These are phyloP conservation scores for Naso thynnoides DNA, from an alignment of 2,797 vertebrate species.

Conservation along the genomic window DNA sequence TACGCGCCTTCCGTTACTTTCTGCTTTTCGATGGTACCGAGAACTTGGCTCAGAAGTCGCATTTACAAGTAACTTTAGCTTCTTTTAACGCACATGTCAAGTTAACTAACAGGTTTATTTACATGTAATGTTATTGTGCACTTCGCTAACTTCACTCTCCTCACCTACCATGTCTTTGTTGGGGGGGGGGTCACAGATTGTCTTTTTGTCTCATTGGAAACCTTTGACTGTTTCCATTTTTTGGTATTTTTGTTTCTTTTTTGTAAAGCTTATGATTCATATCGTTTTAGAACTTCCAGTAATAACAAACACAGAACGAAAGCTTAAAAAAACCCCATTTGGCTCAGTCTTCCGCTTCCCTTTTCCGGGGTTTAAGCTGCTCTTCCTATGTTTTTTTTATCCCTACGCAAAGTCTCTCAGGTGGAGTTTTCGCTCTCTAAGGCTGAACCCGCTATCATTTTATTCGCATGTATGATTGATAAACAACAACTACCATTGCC, in stretches of 20 bases:
- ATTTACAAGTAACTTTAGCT: neutral
- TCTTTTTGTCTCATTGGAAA: conserved; percentile 78
- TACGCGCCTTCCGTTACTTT: neutral
- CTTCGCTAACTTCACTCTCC: conserved; percentile 34
- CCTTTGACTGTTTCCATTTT: conserved; percentile 79
- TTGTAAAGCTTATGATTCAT: conserved; percentile 89
- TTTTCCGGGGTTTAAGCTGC: conserved; percentile 76
- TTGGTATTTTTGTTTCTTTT: conserved; percentile 83
- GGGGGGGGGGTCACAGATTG: conserved; percentile 82
- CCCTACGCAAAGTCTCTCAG: conserved; percentile 20
- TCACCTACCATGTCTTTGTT: conserved; percentile 76
- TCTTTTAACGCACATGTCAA: neutral
- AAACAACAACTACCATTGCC: rapidly evolving
- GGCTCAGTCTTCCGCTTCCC: conserved; percentile 63
- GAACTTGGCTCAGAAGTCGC: neutral
- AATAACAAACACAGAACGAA: conserved; percentile 89
- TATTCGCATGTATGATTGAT: rapidly evolving
- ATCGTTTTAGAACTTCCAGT: conserved; percentile 90
- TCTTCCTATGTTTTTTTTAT: rapidly evolving
- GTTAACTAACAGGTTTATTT: neutral
- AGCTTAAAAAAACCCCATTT: no score
- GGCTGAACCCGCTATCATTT: rapidly evolving
- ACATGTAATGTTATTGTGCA: neutral
- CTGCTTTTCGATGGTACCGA: neutral
- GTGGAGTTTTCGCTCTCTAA: rapidly evolving